Percentiles rank a stretch among this genome's conserved stretches.
Evolutionary conservation across 2,888 invertebrate genomes (phyloP).

Genomic region (Crepidodera aurea): DNA sequence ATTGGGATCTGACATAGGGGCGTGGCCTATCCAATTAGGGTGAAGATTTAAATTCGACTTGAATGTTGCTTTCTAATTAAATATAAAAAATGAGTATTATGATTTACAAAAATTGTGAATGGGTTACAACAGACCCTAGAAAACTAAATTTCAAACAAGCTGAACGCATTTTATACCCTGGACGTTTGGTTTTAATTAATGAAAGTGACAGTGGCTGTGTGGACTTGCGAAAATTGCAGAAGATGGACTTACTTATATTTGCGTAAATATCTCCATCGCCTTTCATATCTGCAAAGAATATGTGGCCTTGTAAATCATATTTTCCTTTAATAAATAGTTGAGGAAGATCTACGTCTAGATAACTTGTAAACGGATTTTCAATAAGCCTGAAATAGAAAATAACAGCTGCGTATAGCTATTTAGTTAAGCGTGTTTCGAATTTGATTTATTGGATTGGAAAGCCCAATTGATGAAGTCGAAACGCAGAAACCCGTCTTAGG

Average conservation of each 20-base stretch:
- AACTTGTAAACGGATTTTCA: conserved; percentile 20
- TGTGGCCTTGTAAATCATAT: conserved; percentile 27
- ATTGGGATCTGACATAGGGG: too few relatives aligned
- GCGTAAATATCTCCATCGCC: conserved; percentile 33
- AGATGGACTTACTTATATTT: conserved; percentile 33
- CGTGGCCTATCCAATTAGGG: too few relatives aligned
- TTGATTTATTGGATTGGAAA: too few relatives aligned
- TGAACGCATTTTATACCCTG: too few relatives aligned
- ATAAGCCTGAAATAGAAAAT: conserved; percentile 20
- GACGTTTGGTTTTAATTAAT: neutral
- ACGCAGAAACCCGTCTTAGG: too few relatives aligned
- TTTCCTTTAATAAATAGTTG: conserved; percentile 25
- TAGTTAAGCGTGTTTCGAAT: too few relatives aligned
- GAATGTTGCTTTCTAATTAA: too few relatives aligned
- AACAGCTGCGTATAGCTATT: neutral
- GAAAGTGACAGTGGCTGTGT: neutral
- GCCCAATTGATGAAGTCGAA: too few relatives aligned
- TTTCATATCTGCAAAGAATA: conserved; percentile 30
- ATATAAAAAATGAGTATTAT: too few relatives aligned
- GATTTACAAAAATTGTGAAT: neutral
- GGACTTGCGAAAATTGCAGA: neutral
- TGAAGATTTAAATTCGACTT: too few relatives aligned
- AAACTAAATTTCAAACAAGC: too few relatives aligned
- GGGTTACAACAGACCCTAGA: too few relatives aligned
- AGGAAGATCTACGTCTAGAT: conserved; percentile 26